Base-by-base conservation (phyloP, 2,888 invertebrate genomes). In the Rhogogaster chlorosoma region DNA sequence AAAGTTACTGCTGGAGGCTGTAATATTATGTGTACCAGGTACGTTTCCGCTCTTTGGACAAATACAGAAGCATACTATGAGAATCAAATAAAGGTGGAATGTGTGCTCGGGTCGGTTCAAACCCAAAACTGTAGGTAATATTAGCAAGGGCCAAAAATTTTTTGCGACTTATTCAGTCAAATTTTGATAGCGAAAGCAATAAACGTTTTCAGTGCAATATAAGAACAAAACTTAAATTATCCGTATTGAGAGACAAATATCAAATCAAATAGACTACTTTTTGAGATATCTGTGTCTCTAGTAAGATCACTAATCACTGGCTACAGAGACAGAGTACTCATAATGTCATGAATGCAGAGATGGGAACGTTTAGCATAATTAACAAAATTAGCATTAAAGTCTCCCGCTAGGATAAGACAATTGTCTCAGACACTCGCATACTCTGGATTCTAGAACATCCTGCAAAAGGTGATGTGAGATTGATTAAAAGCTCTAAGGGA, bases 51-150 rank as follows among this genome's bases (percentile, higher is more conserved):
- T 22, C 49, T 45, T 83, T 45, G 45, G 70, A 83, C 83, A 83
- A 83, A 83, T 83, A 70, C 67, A 45, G 45, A 83, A 49, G 36
- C 70, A 70, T 70, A 70, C 83, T 70, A 45, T 36, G 67, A 83
- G 29, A 83, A 45, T 67, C 64, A 49, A 67, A 83, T 83, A 70
- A 83, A 83, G 29, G 15, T 67, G 67, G 83, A 83, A 83, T 70
- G 45, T 42, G 61, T 83, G 45, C 29, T 70, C 45, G 32, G 67
- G 45, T 36, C 61, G 36, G 32, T 38, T 80, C 38, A 7, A 61
- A 38, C 64, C 26, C 22, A 32, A 49, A 77, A 53, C 53, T 77
- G 53, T 53, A 80, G 38, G 61, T 77, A 10, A 53, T 49, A 22
- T 80, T 38, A 22, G 38, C 61, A 36, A 29, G 29, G 49, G 29